phyloP scores from a whole-genome alignment of 2,113 vertebrate species.

The Poecilia latipinna region DNA sequence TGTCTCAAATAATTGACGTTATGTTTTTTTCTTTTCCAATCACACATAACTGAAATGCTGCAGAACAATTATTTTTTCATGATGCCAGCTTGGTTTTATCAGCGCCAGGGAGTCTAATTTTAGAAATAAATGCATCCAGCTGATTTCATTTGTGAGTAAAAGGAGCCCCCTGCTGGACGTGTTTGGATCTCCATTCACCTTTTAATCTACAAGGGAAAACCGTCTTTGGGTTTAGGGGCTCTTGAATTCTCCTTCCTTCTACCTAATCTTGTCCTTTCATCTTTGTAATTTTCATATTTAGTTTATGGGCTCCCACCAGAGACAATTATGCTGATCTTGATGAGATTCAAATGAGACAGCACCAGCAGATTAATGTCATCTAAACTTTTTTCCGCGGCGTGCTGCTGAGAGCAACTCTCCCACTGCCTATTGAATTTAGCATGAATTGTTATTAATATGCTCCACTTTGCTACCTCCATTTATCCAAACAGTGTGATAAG shows the following conservation, averaged over 20 bases:
- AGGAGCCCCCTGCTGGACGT: slow-evolving; percentile 75
- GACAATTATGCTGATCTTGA: slow-evolving; percentile 52
- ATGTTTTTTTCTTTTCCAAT: slow-evolving; percentile 38
- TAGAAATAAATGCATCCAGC: slow-evolving; percentile 16
- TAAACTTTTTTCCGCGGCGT: slow-evolving; percentile 34
- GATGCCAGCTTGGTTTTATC: slow-evolving; percentile 35
- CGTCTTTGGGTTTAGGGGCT: slow-evolving; percentile 33
- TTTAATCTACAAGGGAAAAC: slow-evolving; percentile 28
- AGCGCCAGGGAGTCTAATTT: slow-evolving; percentile 32
- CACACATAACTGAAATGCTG: slow-evolving; percentile 40
- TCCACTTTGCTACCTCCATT: slow-evolving; percentile 51
- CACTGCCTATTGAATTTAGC: slow-evolving; percentile 40
- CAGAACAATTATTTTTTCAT: slow-evolving; percentile 27
- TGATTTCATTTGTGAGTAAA: slow-evolving; percentile 68
- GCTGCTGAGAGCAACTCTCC: slow-evolving; percentile 41
- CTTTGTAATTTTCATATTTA: slow-evolving; percentile 47
- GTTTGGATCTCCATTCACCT: slow-evolving; percentile 21
- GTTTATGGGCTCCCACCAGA: slow-evolving; percentile 41
- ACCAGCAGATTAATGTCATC: slow-evolving; percentile 44
- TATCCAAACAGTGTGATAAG: slow-evolving; percentile 49
- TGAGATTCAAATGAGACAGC: slow-evolving; percentile 54
- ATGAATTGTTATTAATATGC: slow-evolving; percentile 56
- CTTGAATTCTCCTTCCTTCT: slow-evolving; percentile 36
- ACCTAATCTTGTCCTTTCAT: slow-evolving; percentile 36
- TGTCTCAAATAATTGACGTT: slow-evolving; percentile 26